These are phyloP conservation scores for Enteromius fasciolatus DNA, from an alignment of 2,797 vertebrate species.

Conservation along the genomic window DNA sequence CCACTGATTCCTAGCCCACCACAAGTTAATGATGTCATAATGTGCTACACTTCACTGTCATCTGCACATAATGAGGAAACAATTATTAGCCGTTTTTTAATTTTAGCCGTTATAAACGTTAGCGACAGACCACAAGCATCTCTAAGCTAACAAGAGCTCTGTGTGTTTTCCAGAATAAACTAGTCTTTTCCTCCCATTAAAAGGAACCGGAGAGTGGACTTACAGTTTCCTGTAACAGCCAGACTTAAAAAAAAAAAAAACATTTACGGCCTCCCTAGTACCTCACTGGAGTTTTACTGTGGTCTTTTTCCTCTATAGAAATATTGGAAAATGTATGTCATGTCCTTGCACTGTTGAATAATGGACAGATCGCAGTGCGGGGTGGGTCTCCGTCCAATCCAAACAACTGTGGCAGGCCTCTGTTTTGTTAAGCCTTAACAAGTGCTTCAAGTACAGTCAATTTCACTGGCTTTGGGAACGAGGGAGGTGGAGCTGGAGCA, in stretches of 20 bases:
- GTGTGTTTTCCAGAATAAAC: conserved; percentile 43
- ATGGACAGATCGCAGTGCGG: not conserved
- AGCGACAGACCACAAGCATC: conserved; percentile 7
- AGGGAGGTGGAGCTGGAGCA: conserved; percentile 19
- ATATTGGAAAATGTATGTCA: conserved; percentile 22
- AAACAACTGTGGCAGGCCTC: not conserved
- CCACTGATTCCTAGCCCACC: conserved; percentile 17
- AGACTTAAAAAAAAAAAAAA: not conserved
- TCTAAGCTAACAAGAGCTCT: conserved; percentile 28
- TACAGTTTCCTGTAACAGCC: conserved; percentile 30
- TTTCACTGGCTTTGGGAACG: conserved; percentile 33
- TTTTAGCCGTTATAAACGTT: conserved; percentile 18
- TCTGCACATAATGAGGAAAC: conserved; percentile 16
- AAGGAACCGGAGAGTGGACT: not conserved
- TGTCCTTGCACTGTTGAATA: conserved; percentile 16
- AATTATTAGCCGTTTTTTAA: conserved; percentile 23
- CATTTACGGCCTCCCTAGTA: conserved; percentile 2
- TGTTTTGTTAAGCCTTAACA: conserved; percentile 29
- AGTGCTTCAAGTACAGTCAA: conserved; percentile 42
- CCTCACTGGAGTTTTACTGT: conserved; percentile 7
- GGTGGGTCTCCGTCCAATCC: conserved; percentile 6
- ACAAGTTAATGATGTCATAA: conserved; percentile 41
- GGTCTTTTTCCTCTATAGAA: conserved; percentile 4
- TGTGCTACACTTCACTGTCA: conserved; percentile 30
- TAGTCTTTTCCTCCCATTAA: conserved; percentile 33